Base-by-base conservation (phyloP, 2,797 vertebrate species). In the Dryobates pubescens region DNA sequence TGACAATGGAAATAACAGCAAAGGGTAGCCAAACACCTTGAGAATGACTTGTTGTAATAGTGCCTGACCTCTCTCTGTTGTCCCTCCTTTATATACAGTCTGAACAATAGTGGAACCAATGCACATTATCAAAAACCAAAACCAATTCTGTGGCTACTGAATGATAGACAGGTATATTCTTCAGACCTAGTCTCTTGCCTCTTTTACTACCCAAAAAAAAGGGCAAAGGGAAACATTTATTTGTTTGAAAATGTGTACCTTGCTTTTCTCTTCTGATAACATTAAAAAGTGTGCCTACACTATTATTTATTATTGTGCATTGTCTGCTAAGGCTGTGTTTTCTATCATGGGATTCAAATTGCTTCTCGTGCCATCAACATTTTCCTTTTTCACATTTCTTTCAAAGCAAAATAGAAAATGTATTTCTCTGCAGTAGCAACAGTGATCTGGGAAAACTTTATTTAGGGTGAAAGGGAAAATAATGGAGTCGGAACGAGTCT, bases 311-410 rank as follows among this genome's bases (percentile, higher is more conserved):
- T 94, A 86, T 75, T 88, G 90, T 93, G 82, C 81, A 59, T 93
- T 95, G 87, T 93, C 90, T 94, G 76, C 88, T 92, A 94, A 89
- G 94, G 94, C 93, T 91, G 68, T 96, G 94, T 96, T 96, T 96
- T 96, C 96, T 92, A 96, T 96, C 92, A 95, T 90, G 91, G 96
- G 95, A 97, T 96, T 97, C 92, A 97, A 90, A 97, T 97, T 97
- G 96, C 92, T 97, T 96, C 91, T 94, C 67, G 64, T 86, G 91
- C 95, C 85, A 93, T 96, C 96, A 96, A 91, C 95, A 74, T 96
- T 95, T 92, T n/a, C 34, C 89, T 95, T 93, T 95, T 95, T 89
- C 95, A 96, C 94, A 96, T 96, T 97, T 96, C 97, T 97, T 97
- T 95, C 95, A 96, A 97, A 96, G 92, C 43, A 49, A 94, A 94